Evolutionary conservation across 2,888 invertebrate species (phyloP).

Genomic region (Psococerastis gibbosa): DNA sequence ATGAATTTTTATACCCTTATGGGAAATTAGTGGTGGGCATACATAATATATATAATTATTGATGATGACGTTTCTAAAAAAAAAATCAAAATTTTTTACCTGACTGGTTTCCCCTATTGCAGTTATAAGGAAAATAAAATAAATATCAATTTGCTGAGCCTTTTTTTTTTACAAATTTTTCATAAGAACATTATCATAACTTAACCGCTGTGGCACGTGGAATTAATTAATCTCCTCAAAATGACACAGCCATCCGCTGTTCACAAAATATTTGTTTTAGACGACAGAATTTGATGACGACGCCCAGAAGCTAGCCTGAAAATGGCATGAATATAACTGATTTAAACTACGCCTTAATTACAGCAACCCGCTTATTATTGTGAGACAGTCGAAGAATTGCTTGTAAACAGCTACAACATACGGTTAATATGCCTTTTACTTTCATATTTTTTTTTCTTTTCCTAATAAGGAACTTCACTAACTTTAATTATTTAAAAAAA

Average conservation of each 20-base stretch:
- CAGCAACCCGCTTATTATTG: background rate
- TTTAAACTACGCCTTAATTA: background rate
- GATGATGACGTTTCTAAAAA: too few relatives aligned
- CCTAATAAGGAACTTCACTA: background rate
- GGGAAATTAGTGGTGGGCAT: too few relatives aligned
- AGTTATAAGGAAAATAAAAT: too few relatives aligned
- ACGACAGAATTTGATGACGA: too few relatives aligned
- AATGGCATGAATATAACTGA: too few relatives aligned
- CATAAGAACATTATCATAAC: background rate
- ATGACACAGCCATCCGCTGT: too few relatives aligned
- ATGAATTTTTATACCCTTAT: too few relatives aligned
- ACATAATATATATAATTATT: too few relatives aligned
- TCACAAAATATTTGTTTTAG: background rate
- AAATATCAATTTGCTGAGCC: background rate
- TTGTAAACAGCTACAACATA: background rate
- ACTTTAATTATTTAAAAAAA: background rate
- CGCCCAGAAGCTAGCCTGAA: too few relatives aligned
- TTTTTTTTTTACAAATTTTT: conserved; percentile 3
- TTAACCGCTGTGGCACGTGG: too few relatives aligned
- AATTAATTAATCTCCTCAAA: background rate
- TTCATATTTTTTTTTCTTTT: background rate
- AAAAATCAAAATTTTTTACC: too few relatives aligned
- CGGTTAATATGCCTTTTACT: background rate
- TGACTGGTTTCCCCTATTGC: too few relatives aligned
- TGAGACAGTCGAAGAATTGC: background rate